These are phyloP conservation scores for Pemphigus obesinymphae DNA, from an alignment of 1,140 invertebrate species.

Conservation along the genomic window DNA sequence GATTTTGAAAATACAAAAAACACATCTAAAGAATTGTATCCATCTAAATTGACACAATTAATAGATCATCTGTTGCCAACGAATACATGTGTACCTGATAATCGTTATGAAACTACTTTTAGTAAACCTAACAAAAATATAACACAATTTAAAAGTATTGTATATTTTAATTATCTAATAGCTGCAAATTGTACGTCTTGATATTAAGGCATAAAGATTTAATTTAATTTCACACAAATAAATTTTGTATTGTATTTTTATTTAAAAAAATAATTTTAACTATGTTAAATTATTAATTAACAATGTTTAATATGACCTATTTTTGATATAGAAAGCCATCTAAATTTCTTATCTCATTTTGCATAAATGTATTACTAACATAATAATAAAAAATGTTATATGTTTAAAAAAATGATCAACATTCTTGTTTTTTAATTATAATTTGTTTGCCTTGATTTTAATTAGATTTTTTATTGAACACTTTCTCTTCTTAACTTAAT, in stretches of 20 bases:
- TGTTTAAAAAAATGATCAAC: too few species aligned
- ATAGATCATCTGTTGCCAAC: not conserved
- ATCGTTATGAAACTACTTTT: not conserved
- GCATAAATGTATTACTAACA: too few species aligned
- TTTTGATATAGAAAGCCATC: too few species aligned
- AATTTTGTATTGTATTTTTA: not conserved
- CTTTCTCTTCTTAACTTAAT: too few species aligned
- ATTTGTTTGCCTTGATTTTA: too few species aligned
- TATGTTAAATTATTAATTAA: too few species aligned
- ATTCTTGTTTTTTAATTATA: too few species aligned
- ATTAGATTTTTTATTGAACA: too few species aligned
- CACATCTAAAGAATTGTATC: not conserved
- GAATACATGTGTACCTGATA: not conserved
- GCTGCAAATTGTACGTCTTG: not conserved
- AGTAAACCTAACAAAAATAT: not conserved
- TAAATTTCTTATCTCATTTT: too few species aligned
- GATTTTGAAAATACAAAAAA: not conserved
- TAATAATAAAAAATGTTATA: too few species aligned
- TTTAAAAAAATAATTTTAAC: not conserved
- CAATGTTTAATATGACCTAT: too few species aligned
- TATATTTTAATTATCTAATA: not conserved
- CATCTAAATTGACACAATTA: slow-evolving; percentile 13
- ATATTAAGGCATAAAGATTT: not conserved
- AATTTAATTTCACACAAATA: not conserved
- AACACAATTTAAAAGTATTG: not conserved